Conservation (phyloP, 2,797 vertebrate species). For the Protonibea diacanthus region DNA sequence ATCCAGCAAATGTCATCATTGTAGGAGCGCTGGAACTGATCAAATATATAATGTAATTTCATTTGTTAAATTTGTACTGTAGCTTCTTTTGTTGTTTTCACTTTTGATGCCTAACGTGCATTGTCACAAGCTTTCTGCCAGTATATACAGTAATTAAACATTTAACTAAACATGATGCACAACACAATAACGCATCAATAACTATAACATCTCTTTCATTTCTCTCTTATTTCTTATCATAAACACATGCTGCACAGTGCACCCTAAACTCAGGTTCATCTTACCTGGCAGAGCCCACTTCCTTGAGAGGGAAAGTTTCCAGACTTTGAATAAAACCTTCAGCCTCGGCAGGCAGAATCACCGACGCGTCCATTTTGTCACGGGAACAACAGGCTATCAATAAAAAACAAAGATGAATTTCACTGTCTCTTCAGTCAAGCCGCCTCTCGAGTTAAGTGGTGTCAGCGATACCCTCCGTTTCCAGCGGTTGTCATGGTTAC, state of each 20-base stretch:
- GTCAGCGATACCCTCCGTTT: background rate
- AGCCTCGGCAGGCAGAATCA: constrained; percentile 85
- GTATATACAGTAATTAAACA: background rate
- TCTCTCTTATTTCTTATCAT: no score
- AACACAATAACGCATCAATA: no score
- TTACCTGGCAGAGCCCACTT: constrained; percentile 86
- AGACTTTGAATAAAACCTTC: constrained; percentile 86
- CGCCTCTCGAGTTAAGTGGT: background rate
- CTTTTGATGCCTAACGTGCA: no score
- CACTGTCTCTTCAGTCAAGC: background rate
- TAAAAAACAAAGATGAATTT: background rate
- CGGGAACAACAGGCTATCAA: fast-evolving
- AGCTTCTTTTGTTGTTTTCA: background rate
- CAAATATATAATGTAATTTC: background rate
- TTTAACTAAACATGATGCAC: no score
- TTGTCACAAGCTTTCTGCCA: no score
- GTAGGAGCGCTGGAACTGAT: no score
- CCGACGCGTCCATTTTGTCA: constrained; percentile 67
- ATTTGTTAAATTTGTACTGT: background rate
- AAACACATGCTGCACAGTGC: no score
- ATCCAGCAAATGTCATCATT: background rate
- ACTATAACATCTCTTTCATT: no score
- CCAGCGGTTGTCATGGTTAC: constrained; percentile 73
- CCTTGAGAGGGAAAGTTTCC: constrained; percentile 82
- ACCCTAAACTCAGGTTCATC: no score